Evolutionary conservation across 2,888 invertebrate genomes (phyloP).

Genomic region (Hydrotaea diabolus): DNA sequence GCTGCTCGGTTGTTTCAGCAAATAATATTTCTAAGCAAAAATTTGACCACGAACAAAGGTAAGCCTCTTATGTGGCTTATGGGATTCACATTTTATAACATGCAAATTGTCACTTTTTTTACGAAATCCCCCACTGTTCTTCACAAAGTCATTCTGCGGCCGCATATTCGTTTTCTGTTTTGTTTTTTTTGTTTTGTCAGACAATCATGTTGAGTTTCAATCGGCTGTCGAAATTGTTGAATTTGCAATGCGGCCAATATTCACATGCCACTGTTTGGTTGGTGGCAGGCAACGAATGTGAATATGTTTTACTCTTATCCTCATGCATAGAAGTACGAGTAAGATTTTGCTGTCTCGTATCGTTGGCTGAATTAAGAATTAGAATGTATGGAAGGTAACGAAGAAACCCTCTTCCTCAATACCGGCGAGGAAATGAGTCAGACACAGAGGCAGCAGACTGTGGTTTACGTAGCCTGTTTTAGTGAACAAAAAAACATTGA

Average conservation of each 20-base stretch:
- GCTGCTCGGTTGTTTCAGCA: too few species aligned
- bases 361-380: neutral
- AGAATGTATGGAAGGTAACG: neutral
- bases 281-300: neutral
- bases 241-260: slow-evolving; percentile 52
- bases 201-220: slow-evolving; percentile 47
- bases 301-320: neutral
- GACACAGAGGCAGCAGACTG: slow-evolving; percentile 40
- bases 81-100: too few species aligned
- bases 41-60: too few species aligned
- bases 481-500: too few species aligned
- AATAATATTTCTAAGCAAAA: too few species aligned
- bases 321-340: too few species aligned
- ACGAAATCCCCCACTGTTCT: too few species aligned
- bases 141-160: neutral
- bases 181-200: slow-evolving; percentile 33
- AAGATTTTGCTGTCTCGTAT: neutral
- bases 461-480: neutral
- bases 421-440: slow-evolving; percentile 23
- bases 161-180: neutral
- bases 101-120: too few species aligned
- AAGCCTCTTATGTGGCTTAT: too few species aligned
- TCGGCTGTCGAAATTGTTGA: slow-evolving; percentile 62
- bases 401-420: neutral
- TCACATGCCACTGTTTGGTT: slow-evolving; percentile 39